A percentile compares a stretch with the other conserved stretches of the same genome.
These are phyloP conservation scores for Cladorhizidae sp. DNA, from an alignment of 37 sponge, comb jelly and placozoan genomes.

Conservation along the genomic window DNA sequence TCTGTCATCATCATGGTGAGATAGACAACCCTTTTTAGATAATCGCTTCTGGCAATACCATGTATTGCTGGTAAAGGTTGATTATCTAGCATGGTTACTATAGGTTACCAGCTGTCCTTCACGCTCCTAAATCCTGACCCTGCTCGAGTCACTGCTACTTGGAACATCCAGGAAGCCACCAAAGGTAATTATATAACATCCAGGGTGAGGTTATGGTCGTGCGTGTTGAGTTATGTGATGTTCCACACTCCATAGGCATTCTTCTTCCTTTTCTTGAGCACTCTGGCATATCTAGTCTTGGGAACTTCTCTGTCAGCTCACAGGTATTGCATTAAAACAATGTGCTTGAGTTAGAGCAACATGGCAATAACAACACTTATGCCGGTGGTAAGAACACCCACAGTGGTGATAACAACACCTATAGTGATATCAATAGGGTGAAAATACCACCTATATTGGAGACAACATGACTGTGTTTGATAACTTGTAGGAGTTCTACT, in stretches of 20 bases:
- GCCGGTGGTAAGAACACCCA: too few relatives aligned
- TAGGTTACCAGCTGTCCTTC: conserved; percentile 79
- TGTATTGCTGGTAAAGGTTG: too few relatives aligned
- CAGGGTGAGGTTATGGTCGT: too few relatives aligned
- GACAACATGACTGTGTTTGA: conserved; percentile 4
- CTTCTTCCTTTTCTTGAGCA: conserved; percentile 65
- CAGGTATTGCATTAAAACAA: too few relatives aligned
- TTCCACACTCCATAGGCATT: conserved; percentile 31
- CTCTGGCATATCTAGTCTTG: conserved; percentile 39
- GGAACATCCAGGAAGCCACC: conserved; percentile 77
- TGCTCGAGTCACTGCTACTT: conserved; percentile 9
- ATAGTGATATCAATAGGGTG: too few relatives aligned
- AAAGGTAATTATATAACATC: conserved; percentile 15
- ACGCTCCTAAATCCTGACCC: conserved; percentile 81
- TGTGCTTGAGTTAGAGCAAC: too few relatives aligned
- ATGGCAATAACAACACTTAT: too few relatives aligned
- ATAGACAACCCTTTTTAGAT: too few relatives aligned
- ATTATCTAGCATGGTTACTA: background rate
- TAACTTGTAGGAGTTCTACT: conserved; percentile 63
- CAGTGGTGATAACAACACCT: too few relatives aligned
- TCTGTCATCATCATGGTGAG: too few relatives aligned
- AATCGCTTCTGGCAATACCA: too few relatives aligned
- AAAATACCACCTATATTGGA: too few relatives aligned
- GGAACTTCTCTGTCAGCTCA: conserved; percentile 75
- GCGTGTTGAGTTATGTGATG: background rate